A percentile compares a stretch with the other conserved stretches of the same genome.
These are phyloP conservation scores for Brenthis daphne DNA, from an alignment of 2,888 invertebrate species.

Conservation along the genomic window DNA sequence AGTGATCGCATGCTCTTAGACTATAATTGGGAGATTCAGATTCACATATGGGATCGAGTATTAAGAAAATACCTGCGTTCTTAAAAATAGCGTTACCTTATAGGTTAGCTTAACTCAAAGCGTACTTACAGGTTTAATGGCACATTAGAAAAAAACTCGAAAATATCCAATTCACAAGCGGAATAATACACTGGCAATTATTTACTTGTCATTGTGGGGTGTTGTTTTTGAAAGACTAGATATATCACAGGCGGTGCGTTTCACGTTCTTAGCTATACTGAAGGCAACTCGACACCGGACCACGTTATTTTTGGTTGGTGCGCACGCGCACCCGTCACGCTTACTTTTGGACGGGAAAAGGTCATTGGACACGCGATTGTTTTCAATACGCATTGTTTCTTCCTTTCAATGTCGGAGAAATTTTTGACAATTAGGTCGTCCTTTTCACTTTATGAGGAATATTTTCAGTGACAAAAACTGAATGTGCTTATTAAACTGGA, in stretches of 20 bases:
- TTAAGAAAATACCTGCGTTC: not conserved
- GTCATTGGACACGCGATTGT: constrained; percentile 76
- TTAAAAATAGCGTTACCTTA: constrained; percentile 18
- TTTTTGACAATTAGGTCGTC: constrained; percentile 27
- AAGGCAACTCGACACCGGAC: constrained; percentile 70
- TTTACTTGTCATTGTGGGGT: constrained; percentile 71
- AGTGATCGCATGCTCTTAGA: constrained; percentile 5
- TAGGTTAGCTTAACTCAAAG: constrained; percentile 45
- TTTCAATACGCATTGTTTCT: constrained; percentile 43
- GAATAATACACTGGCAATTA: constrained; percentile 40
- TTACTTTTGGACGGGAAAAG: constrained; percentile 76
- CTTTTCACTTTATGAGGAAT: too few species aligned
- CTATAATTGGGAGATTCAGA: constrained; percentile 2
- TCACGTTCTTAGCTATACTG: constrained; percentile 65
- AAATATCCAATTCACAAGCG: constrained; percentile 66
- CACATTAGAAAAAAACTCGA: constrained; percentile 62
- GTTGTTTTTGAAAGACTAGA: constrained; percentile 60
- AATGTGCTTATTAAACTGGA: too few species aligned
- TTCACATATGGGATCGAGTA: not conserved
- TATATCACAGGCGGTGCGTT: constrained; percentile 68
- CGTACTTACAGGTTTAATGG: constrained; percentile 72
- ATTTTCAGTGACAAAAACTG: too few species aligned
- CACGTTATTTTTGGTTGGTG: constrained; percentile 68
- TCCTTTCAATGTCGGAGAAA: constrained; percentile 37
- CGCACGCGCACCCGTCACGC: constrained; percentile 69